Evolutionary conservation across 2,113 vertebrate genomes (phyloP), one percentile per base, ranked within the genome.

Genomic region (Heteronetta atricapilla): DNA sequence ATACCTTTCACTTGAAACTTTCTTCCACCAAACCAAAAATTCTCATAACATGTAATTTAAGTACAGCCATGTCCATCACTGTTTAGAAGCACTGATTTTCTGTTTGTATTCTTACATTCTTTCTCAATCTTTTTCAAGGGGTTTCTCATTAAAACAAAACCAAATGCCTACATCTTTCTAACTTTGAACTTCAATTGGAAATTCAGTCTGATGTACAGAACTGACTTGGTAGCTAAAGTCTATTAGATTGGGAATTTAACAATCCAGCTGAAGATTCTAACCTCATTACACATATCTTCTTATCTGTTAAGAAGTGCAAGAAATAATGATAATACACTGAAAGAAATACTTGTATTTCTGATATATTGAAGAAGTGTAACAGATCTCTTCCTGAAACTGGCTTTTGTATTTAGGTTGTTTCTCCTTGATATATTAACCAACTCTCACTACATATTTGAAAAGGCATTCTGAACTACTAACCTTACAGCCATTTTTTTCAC

Each of bases 401-500:
- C 29, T 93, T n/a, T 85, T 78, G 34, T 66, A 21, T 31, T 88
- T 36, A 63, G 23, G 17, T 46, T 76, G 58, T 53, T 89, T 83
- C 36, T 78, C 28, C 38, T 6, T 59, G 20, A 44, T 83, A 11
- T 22, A 91, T 31, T 53, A 76, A 58, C 9, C 22, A 75, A 33
- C 8, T 92, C 38, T 73, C 55, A 6, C 9, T 33, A 66, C 7
- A 11, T 10, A 90, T 20, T 6, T 68, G 62, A 94, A 16, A 11
- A 20, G 42, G 10, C 64, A 60, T n/a, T 80, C 28, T 52, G 36
- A 86, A 64, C 26, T 22, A 72, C 12, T 22, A 74, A 56, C 31
- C 21, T 2, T 6, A 86, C 5, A 83, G 53, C 7, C 31, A 38
- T 33, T 8, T 38, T 5, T 0, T 1, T 44, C 13, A 18, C 5